These are phyloP conservation scores for Alligator sinensis DNA, from an alignment of 2,113 vertebrate genomes.

Conservation along the genomic window DNA sequence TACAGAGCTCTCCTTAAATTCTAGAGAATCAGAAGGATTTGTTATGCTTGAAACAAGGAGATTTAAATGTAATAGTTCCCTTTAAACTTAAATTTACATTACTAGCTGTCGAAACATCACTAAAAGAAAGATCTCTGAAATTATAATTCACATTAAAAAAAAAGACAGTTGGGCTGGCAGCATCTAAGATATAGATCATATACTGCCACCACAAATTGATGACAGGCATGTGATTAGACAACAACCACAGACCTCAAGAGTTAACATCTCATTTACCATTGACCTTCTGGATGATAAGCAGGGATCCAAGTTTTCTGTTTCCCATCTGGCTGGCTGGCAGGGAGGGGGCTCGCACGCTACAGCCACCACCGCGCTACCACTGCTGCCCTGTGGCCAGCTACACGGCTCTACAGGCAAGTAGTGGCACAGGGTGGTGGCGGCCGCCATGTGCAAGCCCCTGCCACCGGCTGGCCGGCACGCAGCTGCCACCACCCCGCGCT, in stretches of 20 bases:
- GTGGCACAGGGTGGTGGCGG: too few species aligned
- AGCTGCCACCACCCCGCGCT: too few species aligned
- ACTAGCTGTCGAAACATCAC: neutral
- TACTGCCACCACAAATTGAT: too few species aligned
- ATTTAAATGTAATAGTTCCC: neutral
- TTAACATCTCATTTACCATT: neutral
- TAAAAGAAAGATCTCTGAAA: neutral
- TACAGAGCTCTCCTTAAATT: neutral
- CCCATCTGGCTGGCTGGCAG: too few species aligned
- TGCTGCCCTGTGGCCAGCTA: too few species aligned
- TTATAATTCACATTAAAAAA: neutral
- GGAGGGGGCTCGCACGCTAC: too few species aligned
- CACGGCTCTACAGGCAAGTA: too few species aligned
- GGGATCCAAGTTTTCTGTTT: too few species aligned
- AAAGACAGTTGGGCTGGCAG: neutral
- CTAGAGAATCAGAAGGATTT: neutral
- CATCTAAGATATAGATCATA: neutral
- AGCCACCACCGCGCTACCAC: too few species aligned
- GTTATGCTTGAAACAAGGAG: neutral
- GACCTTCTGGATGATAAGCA: slow-evolving; percentile 67
- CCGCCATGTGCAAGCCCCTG: too few species aligned
- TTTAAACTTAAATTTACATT: neutral
- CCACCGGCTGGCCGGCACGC: too few species aligned
- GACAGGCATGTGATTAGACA: neutral
- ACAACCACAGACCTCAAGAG: neutral